These are phyloP conservation scores for Thymelicus lineola DNA, from an alignment of 2,888 invertebrate genomes.

Conservation along the genomic window DNA sequence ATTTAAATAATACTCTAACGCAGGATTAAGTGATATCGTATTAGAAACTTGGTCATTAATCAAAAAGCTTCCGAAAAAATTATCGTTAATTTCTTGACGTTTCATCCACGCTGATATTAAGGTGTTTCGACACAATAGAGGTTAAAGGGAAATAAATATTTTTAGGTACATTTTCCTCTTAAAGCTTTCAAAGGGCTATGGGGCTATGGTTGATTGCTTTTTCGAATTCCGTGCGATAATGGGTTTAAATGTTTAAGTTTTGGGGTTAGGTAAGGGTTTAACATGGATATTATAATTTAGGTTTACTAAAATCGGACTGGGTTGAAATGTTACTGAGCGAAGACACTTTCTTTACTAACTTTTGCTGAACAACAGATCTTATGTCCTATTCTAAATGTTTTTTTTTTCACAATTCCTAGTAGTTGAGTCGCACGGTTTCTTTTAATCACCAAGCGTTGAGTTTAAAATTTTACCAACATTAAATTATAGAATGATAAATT, in stretches of 20 bases:
- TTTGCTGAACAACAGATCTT: too few species aligned
- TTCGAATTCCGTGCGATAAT: constrained; percentile 42
- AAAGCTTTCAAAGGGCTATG: constrained; percentile 63
- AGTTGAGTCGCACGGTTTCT: constrained; percentile 35
- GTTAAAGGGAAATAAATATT: constrained; percentile 57
- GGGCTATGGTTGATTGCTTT: constrained; percentile 66
- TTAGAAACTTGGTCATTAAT: constrained; percentile 41
- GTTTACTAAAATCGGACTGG: constrained; percentile 1
- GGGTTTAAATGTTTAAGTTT: not conserved
- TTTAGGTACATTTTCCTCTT: constrained; percentile 63
- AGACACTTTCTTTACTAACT: too few species aligned
- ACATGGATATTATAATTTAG: not conserved
- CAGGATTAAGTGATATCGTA: constrained; percentile 8
- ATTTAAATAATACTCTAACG: not conserved
- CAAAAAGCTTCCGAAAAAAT: constrained; percentile 42
- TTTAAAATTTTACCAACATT: constrained; percentile 42
- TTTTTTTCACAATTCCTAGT: not conserved
- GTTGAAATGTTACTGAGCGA: not conserved
- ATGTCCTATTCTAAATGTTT: too few species aligned
- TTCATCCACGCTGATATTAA: constrained; percentile 54
- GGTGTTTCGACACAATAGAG: constrained; percentile 66
- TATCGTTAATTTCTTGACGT: constrained; percentile 38
- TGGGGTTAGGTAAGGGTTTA: not conserved
- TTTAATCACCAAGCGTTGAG: constrained; percentile 64
- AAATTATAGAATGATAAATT: constrained; percentile 4